Evolutionary conservation across 2,797 vertebrate species (phyloP).

Genomic region (Gambusia yucatana): DNA sequence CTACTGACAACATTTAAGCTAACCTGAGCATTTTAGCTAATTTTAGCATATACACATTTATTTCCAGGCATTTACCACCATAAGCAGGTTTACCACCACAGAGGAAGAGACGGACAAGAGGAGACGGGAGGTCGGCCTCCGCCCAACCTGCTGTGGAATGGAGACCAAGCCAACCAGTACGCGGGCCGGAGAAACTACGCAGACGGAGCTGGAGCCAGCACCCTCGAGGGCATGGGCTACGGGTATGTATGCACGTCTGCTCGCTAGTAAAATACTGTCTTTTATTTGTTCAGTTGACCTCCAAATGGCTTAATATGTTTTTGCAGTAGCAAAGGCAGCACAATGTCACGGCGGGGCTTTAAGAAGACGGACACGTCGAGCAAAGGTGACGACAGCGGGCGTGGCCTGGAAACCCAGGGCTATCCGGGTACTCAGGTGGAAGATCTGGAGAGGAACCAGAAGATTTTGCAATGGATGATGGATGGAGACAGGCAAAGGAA

Average conservation of each 20-base stretch:
- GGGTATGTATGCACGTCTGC: conserved; percentile 74
- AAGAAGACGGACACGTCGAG: conserved; percentile 86
- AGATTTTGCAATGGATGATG: conserved; percentile 97
- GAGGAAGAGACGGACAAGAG: conserved; percentile 85
- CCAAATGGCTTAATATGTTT: background rate
- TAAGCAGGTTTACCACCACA: conserved; percentile 90
- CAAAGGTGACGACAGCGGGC: conserved; percentile 78
- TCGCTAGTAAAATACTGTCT: too few species aligned
- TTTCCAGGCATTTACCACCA: conserved; percentile 81
- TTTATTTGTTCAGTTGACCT: background rate
- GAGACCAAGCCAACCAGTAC: conserved; percentile 84
- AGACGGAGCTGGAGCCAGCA: conserved; percentile 81
- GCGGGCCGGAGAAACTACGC: conserved; percentile 85
- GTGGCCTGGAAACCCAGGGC: conserved; percentile 83
- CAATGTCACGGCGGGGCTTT: conserved; percentile 84
- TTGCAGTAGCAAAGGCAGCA: conserved; percentile 88
- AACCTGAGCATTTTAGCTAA: too few species aligned
- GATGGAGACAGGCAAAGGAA: conserved; percentile 94
- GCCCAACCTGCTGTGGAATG: conserved; percentile 81
- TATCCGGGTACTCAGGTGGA: conserved; percentile 72
- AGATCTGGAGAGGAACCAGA: conserved; percentile 92
- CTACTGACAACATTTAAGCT: too few species aligned
- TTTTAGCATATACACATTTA: background rate
- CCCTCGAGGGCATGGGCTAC: conserved; percentile 85
- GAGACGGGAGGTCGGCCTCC: conserved; percentile 76